phyloP scores from a whole-genome alignment of 2,888 invertebrate species.

The Xestia ashworthii region DNA sequence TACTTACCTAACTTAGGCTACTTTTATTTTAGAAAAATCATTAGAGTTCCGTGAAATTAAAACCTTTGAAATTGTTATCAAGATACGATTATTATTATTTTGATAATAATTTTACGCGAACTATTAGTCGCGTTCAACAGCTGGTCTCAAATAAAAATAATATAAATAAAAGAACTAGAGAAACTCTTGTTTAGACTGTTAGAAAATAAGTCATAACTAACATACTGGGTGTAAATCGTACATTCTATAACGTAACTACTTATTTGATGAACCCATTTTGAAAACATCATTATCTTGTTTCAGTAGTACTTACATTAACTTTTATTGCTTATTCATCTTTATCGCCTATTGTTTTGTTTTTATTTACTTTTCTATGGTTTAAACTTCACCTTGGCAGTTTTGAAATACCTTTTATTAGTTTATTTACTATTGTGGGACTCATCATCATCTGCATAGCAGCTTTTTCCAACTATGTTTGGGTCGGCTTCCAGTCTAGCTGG shows the following conservation, averaged over 20 bases:
- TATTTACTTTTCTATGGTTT: background rate
- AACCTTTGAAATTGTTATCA: too few species aligned
- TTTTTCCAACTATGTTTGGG: too few species aligned
- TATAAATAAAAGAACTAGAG: too few species aligned
- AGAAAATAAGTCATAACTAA: background rate
- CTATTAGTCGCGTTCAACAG: too few species aligned
- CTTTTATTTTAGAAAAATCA: too few species aligned
- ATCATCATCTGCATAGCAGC: too few species aligned
- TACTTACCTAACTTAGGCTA: too few species aligned
- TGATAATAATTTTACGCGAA: too few species aligned
- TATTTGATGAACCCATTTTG: slow-evolving; percentile 1
- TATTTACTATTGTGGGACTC: background rate
- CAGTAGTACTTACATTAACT: background rate
- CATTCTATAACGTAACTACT: slow-evolving; percentile 2
- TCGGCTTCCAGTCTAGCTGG: too few species aligned
- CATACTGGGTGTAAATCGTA: background rate
- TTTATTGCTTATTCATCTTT: slow-evolving; percentile 38
- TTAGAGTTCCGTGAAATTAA: too few species aligned
- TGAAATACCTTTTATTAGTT: background rate
- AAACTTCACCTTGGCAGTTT: background rate
- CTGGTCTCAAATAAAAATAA: too few species aligned
- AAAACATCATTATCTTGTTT: slow-evolving; percentile 6
- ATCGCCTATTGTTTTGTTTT: slow-evolving; percentile 43
- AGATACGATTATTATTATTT: too few species aligned
- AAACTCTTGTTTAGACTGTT: background rate